phyloP scores from a whole-genome alignment of 1,140 invertebrate genomes.

The Psilanteris sp. region DNA sequence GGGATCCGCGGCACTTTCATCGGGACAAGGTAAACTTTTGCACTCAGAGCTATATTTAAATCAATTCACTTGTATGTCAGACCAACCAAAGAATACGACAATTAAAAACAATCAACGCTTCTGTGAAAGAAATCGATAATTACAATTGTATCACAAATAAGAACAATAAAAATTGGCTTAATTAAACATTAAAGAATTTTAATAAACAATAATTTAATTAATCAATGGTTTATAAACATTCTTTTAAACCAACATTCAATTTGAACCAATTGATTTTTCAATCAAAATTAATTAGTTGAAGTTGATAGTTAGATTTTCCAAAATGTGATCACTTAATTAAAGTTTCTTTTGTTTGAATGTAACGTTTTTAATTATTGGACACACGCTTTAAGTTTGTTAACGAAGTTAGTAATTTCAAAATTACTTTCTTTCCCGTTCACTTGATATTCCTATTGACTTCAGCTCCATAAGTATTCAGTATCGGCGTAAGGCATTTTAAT shows the following conservation, averaged over 20 bases:
- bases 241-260: no score
- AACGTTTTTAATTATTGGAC: no score
- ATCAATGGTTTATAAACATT: no score
- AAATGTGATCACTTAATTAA: no score
- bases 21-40: slow-evolving; percentile 76
- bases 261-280: no score
- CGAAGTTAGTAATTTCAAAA: slow-evolving; percentile 26
- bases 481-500: slow-evolving; percentile 6
- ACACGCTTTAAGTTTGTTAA: no score
- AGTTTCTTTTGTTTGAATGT: no score
- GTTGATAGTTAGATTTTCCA: no score
- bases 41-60: slow-evolving; percentile 15
- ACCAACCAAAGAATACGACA: neutral
- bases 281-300: no score
- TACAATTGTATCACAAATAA: neutral
- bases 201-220: no score
- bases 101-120: slow-evolving; percentile 1
- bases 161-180: no score
- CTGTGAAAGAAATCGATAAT: no score
- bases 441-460: slow-evolving; percentile 6
- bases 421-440: neutral
- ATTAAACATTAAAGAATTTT: neutral
- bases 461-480: slow-evolving; percentile 28
- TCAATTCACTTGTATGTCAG: neutral
- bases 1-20: slow-evolving; percentile 77